These are phyloP conservation scores for Malurus melanocephalus DNA, from an alignment of 2,113 vertebrate species.

Conservation along the genomic window DNA sequence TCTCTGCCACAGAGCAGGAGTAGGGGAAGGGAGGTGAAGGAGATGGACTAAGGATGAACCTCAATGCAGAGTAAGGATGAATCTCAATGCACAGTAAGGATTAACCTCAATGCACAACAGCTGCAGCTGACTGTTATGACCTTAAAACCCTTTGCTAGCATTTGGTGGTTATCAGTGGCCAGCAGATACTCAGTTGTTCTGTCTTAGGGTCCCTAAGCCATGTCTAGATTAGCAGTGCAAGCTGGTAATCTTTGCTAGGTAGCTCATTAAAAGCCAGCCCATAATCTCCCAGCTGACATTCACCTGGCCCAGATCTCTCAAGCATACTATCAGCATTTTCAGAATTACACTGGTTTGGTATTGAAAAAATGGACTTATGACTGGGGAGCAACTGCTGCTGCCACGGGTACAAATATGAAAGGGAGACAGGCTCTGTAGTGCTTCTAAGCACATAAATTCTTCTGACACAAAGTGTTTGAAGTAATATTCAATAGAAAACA, in stretches of 20 bases:
- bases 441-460: not conserved
- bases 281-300: not conserved
- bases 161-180: not conserved
- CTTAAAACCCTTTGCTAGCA: not conserved
- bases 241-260: not conserved
- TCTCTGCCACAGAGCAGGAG: not conserved
- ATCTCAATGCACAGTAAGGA: not conserved
- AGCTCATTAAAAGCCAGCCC: not conserved
- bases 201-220: not conserved
- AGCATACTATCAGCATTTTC: not conserved
- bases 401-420: not conserved
- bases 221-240: not conserved
- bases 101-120: not conserved
- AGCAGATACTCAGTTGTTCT: not conserved
- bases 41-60: not conserved
- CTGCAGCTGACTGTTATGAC: not conserved
- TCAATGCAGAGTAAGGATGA: not conserved
- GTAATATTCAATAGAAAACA: slow-evolving; percentile 12
- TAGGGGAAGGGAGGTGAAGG: too few relatives aligned
- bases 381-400: not conserved
- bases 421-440: not conserved
- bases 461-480: slow-evolving; percentile 12
- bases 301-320: not conserved
- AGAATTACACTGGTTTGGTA: not conserved
- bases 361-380: not conserved